Conservation (phyloP, 2,888 invertebrate species). For the Drosophila incognita region DNA sequence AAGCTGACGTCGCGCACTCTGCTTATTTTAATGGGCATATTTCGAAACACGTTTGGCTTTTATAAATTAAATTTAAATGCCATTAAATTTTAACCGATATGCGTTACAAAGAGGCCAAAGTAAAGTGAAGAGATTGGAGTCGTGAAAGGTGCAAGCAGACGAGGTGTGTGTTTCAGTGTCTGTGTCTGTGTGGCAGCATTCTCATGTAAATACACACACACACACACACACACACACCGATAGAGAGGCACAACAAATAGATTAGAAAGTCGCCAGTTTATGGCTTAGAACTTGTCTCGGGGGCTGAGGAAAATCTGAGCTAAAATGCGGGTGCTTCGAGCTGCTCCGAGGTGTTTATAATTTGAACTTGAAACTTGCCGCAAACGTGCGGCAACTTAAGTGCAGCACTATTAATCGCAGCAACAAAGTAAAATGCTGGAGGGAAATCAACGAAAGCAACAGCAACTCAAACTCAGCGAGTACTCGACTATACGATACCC, state of each 20-base stretch:
- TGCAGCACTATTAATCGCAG: constrained; percentile 62
- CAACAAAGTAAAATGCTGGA: constrained; percentile 42
- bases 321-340: neutral
- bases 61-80: constrained; percentile 76
- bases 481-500: neutral
- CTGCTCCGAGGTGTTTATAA: constrained; percentile 58
- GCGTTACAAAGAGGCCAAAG: constrained; percentile 35
- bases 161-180: neutral
- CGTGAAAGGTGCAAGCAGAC: constrained; percentile 47
- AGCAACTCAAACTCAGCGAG: neutral
- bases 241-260: constrained; percentile 26
- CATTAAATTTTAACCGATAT: constrained; percentile 63
- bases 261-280: constrained; percentile 57
- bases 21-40: constrained; percentile 44
- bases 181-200: constrained; percentile 29
- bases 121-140: constrained; percentile 28
- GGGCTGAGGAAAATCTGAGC: constrained; percentile 18
- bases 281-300: constrained; percentile 15
- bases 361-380: constrained; percentile 66
- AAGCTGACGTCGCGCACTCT: neutral
- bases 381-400: constrained; percentile 29
- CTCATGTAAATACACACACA: constrained; percentile 46
- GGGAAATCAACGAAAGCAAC: constrained; percentile 56
- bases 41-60: constrained; percentile 68
- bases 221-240: constrained; percentile 7